A percentile compares a stretch with the other conserved stretches of the same genome.
Conservation (phyloP, 2,113 vertebrate genomes). For the Lipotes vexillifer region DNA sequence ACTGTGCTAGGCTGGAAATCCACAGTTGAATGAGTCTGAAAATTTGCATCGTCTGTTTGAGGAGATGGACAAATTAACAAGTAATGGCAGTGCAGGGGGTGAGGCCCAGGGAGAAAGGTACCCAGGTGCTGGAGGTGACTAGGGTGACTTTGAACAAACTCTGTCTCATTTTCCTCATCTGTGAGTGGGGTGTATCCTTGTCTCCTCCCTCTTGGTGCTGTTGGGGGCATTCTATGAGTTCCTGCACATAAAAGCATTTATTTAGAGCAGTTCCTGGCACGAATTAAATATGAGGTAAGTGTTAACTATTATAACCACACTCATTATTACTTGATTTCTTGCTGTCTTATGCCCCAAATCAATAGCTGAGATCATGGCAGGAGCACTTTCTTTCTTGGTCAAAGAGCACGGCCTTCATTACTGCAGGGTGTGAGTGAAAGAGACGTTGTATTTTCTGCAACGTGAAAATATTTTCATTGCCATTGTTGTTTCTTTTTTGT, state of each 20-base stretch:
- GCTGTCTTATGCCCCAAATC: not conserved
- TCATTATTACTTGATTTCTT: not conserved
- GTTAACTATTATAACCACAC: not conserved
- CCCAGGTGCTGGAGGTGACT: accelerated
- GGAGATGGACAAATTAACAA: not conserved
- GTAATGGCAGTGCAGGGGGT: accelerated
- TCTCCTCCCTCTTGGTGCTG: not conserved
- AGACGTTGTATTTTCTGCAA: not conserved
- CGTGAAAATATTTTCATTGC: not conserved
- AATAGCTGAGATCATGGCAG: not conserved
- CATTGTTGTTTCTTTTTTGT: not conserved
- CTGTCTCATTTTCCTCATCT: not conserved
- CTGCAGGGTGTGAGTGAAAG: not conserved
- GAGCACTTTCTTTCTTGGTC: not conserved
- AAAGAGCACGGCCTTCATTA: not conserved
- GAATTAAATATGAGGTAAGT: not conserved
- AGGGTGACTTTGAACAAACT: no score
- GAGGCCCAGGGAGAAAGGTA: not conserved
- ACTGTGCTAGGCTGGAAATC: no score
- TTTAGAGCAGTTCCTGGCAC: not conserved
- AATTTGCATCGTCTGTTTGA: accelerated
- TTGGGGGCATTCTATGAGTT: not conserved
- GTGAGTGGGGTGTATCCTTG: no score
- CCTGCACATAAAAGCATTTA: not conserved
- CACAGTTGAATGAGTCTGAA: not conserved